Evolutionary conservation across 2,113 vertebrate species (phyloP).

Genomic region (Cephalopterus ornatus): DNA sequence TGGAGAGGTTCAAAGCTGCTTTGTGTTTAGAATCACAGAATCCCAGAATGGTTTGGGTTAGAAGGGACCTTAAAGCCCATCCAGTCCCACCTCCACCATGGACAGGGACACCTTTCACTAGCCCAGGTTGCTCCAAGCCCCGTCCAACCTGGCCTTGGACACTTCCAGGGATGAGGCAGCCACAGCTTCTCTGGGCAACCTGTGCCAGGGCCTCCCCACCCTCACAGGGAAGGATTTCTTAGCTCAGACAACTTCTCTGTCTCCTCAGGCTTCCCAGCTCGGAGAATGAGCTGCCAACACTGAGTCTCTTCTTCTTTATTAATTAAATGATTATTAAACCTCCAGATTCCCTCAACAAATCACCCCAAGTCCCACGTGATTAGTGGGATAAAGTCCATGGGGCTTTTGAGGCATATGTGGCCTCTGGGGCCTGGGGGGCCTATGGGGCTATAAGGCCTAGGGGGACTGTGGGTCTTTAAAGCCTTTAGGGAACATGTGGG

Average conservation of each 20-base stretch:
- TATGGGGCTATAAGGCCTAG: too few species aligned
- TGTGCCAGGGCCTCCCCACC: not conserved
- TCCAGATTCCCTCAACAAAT: not conserved
- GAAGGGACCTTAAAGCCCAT: rapidly evolving
- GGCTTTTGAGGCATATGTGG: too few species aligned
- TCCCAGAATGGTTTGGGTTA: not conserved
- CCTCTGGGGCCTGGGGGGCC: too few species aligned
- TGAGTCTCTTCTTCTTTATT: not conserved
- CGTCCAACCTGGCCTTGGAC: rapidly evolving
- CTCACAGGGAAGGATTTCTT: not conserved
- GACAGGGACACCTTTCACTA: not conserved
- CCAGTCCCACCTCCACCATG: rapidly evolving
- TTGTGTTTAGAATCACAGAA: not conserved
- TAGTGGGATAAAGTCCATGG: too few species aligned
- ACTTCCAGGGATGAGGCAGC: not conserved
- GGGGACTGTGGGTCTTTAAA: too few species aligned
- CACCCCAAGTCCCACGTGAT: not conserved
- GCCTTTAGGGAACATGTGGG: too few species aligned
- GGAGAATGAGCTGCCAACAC: not conserved
- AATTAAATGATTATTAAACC: not conserved
- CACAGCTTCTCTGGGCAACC: not conserved
- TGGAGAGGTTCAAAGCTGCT: not conserved
- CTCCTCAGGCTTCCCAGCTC: not conserved
- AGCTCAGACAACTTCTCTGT: not conserved
- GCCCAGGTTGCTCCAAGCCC: rapidly evolving